Evolutionary conservation across 2,797 vertebrate species (phyloP).

Genomic region (Pangasius macronema): DNA sequence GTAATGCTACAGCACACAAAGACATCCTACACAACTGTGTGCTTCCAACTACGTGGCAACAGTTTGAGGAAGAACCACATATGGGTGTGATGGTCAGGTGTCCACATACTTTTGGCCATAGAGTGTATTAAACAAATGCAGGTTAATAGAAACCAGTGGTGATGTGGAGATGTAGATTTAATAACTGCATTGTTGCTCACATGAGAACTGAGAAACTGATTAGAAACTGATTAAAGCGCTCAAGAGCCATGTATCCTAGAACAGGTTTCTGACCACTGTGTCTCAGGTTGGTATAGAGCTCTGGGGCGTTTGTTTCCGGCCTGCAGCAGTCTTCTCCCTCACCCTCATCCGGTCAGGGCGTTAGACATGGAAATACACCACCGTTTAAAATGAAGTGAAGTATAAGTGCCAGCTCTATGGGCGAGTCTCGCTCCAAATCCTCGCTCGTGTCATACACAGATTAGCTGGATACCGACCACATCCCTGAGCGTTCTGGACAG

Average conservation of each 20-base stretch:
- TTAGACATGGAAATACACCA: background rate
- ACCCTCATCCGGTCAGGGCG: background rate
- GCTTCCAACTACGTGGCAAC: background rate
- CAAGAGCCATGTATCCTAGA: too few species aligned
- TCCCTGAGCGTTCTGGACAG: too few species aligned
- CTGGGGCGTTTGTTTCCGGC: too few species aligned
- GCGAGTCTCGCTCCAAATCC: background rate
- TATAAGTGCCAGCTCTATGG: background rate
- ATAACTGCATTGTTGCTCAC: too few species aligned
- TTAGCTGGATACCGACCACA: too few species aligned
- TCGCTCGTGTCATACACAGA: background rate
- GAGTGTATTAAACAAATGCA: background rate
- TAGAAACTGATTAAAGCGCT: too few species aligned
- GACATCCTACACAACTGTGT: too few species aligned
- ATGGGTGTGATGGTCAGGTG: background rate
- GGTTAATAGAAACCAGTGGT: background rate
- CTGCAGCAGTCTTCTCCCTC: background rate
- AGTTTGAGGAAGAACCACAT: background rate
- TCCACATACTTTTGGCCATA: background rate
- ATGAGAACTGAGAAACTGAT: too few species aligned
- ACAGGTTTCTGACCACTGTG: too few species aligned
- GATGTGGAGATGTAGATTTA: background rate
- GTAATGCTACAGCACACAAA: too few species aligned
- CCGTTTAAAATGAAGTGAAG: background rate
- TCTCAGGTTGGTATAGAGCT: background rate